A percentile compares a stretch with the other conserved stretches of the same genome.
Conservation (phyloP, 2,113 vertebrate genomes). For the Plestiodon gilberti region DNA sequence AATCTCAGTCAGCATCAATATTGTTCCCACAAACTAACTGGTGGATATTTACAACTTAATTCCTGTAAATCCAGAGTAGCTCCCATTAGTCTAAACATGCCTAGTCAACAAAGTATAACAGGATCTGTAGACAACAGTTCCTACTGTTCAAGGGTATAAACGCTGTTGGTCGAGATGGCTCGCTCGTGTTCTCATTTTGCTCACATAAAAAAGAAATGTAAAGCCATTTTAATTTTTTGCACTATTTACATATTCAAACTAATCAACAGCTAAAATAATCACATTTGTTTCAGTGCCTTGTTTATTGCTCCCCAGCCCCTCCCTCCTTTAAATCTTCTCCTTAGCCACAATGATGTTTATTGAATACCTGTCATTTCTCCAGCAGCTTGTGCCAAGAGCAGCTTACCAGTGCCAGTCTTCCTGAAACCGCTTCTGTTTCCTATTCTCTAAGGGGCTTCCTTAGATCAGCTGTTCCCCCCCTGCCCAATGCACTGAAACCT, state of each 20-base stretch:
- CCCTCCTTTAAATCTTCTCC: conserved; percentile 63
- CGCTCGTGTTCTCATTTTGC: conserved; percentile 32
- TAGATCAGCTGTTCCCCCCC: conserved; percentile 63
- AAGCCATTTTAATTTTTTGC: conserved; percentile 61
- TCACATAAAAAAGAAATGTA: conserved; percentile 58
- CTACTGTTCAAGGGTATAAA: conserved; percentile 33
- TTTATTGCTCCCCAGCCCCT: conserved; percentile 59
- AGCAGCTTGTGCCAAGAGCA: conserved; percentile 63
- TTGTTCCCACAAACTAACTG: background rate
- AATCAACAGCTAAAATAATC: conserved; percentile 59
- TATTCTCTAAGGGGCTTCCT: conserved; percentile 61
- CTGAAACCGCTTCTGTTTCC: conserved; percentile 72
- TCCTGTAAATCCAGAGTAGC: fast-evolving
- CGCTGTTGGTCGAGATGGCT: conserved; percentile 6
- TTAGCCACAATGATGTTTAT: conserved; percentile 67
- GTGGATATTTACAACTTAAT: background rate
- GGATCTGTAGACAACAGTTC: conserved; percentile 20
- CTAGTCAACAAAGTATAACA: background rate
- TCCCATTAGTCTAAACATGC: background rate
- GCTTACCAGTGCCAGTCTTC: conserved; percentile 62
- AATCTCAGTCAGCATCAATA: background rate
- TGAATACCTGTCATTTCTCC: conserved; percentile 71
- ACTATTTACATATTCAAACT: conserved; percentile 61
- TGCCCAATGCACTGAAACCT: conserved; percentile 66
- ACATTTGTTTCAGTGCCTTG: conserved; percentile 62